phyloP scores from a whole-genome alignment of 2,888 invertebrate genomes.

The Hirtodrosophila alboralis region DNA sequence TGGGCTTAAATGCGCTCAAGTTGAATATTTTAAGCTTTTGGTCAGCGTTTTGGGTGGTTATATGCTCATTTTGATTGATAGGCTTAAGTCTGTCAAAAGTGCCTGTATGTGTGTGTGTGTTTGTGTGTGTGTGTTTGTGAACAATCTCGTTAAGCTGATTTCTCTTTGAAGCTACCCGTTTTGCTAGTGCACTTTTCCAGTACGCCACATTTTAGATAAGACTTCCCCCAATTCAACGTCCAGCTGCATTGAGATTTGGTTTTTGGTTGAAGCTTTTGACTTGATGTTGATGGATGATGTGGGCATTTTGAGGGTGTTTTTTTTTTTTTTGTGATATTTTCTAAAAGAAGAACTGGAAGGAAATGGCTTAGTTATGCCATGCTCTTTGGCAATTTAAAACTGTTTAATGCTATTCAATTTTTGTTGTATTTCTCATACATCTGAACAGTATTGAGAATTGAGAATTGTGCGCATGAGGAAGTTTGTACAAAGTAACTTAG shows the following conservation, averaged over 20 bases:
- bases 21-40: constrained; percentile 60
- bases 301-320: constrained; percentile 16
- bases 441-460: constrained; percentile 11
- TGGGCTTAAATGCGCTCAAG: constrained; percentile 63
- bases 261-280: constrained; percentile 20
- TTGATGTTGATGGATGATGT: constrained; percentile 63
- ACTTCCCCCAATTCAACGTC: constrained; percentile 15
- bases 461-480: neutral
- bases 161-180: constrained; percentile 37
- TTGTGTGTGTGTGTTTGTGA: constrained; percentile 4
- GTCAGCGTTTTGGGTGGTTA: constrained; percentile 55
- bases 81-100: constrained; percentile 47
- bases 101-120: constrained; percentile 10
- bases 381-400: constrained; percentile 28
- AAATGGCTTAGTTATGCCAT: constrained; percentile 3
- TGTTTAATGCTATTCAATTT: constrained; percentile 29
- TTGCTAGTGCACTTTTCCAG: constrained; percentile 43
- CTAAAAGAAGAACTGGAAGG: no score
- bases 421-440: constrained; percentile 29
- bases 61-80: constrained; percentile 70
- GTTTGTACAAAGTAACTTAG: no score
- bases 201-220: constrained; percentile 49
- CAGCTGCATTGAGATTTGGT: constrained; percentile 42
- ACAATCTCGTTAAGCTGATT: constrained; percentile 55
- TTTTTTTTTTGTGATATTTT: no score